Conservation (phyloP, 2,113 vertebrate species). For the Oncorhynchus tshawytscha region DNA sequence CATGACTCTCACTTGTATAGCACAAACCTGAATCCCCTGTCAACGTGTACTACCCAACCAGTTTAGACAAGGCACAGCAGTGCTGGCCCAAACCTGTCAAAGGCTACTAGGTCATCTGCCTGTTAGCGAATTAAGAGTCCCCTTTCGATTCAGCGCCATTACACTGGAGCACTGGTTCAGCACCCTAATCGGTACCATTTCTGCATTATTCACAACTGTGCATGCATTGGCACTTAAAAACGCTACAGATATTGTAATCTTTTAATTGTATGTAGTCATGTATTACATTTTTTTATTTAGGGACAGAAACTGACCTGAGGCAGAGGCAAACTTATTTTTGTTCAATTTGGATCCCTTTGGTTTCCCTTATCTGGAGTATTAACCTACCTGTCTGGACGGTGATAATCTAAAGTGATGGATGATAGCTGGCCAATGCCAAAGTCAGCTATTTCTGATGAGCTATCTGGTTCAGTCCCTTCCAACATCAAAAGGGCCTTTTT, state of each 20-base stretch:
- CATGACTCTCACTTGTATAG: background rate
- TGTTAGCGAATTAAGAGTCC: conserved; percentile 5
- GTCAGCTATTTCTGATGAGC: conserved; percentile 61
- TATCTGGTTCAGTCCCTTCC: conserved; percentile 60
- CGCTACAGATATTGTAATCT: background rate
- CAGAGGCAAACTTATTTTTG: conserved; percentile 6
- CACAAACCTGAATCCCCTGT: conserved; percentile 2
- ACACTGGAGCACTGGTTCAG: conserved; percentile 21
- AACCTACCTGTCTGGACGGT: conserved; percentile 60
- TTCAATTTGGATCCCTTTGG: conserved; percentile 23
- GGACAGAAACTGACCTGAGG: conserved; percentile 29
- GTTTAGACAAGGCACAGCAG: conserved; percentile 5
- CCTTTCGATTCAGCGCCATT: conserved; percentile 10
- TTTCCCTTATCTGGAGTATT: conserved; percentile 48
- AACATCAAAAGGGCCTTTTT: conserved; percentile 62
- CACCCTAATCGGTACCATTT: background rate
- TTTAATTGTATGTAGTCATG: background rate
- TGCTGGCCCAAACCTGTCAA: conserved; percentile 11
- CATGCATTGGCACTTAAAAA: too few relatives aligned
- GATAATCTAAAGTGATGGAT: conserved; percentile 67
- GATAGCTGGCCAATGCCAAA: conserved; percentile 50
- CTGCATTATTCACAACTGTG: background rate
- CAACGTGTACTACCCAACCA: background rate
- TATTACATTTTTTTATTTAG: conserved; percentile 22
- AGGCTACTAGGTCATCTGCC: conserved; percentile 28